Evolutionary conservation across 2,888 invertebrate genomes (phyloP), one percentile per base, ranked within the genome.

Genomic region (Agrochola litura): DNA sequence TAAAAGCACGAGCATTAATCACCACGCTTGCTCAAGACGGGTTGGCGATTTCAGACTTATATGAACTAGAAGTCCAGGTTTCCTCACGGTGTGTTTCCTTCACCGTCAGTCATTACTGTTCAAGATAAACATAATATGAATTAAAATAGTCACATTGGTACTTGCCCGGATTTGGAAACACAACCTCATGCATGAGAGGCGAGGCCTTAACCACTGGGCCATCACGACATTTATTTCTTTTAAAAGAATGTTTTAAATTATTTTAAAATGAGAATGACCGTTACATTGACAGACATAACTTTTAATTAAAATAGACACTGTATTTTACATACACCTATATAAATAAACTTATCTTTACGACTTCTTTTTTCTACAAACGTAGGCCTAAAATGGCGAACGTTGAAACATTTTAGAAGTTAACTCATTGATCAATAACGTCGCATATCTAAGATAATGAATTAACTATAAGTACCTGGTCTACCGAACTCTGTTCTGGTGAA

Each of bases 291-390:
- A 25, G 0, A 16, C 54, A 37, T 37, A 37, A 46, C 9, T 25
- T 22, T 69, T 69, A 41, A 68, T 41, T 37, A 46, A 41, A 68
- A 30, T 37, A 46, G 41, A 25, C n/a, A 10, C 10, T 67, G 8
- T 49, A 49, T 54, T 68, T 63, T 30, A 65, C 43, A 43, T n/a
- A 75, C 22, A 75, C 52, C 12, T 54, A 56, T 41, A 46, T 49
- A 0, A 58, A 37, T 58, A 25, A 37, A 54, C 43, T 52, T 64
- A 79, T 69, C 74, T 79, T 79, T 74, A 79, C 9, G 49, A 80
- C 79, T 80, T 79, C 79, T 74, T 65, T 74, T 64, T 69, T 46
- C 43, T 37, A 67, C 19, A 49, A 56, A 54, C 19, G 8, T 6
- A 43, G 16, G 46, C 43, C 58, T 25, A 58, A 69, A 79, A 68